Conservation (phyloP, 2,888 invertebrate species). For the Eupelmus urozonus region DNA sequence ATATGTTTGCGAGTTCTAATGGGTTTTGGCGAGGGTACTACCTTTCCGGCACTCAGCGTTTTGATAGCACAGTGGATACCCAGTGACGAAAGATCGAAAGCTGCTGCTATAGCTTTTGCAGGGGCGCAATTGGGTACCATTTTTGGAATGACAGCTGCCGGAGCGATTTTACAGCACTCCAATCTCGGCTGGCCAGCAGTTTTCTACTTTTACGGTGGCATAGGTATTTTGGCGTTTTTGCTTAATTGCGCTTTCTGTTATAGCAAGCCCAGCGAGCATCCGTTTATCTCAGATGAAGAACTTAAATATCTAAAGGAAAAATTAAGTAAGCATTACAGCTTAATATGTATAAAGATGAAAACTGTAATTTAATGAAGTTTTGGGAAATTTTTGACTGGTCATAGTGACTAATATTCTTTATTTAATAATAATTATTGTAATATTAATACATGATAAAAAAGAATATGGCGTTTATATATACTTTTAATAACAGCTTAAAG, state of each 20-base stretch:
- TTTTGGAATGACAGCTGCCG: conserved; percentile 83
- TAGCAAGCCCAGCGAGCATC: conserved; percentile 74
- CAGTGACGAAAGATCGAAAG: conserved; percentile 82
- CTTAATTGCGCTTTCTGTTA: conserved; percentile 79
- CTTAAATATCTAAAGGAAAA: conserved; percentile 68
- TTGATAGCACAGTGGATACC: conserved; percentile 90
- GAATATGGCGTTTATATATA: too few relatives aligned
- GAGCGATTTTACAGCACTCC: conserved; percentile 82
- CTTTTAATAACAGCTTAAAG: neutral
- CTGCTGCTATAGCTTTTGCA: conserved; percentile 88
- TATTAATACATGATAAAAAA: too few relatives aligned
- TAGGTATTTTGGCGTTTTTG: conserved; percentile 86
- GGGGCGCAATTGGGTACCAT: conserved; percentile 84
- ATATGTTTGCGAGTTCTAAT: conserved; percentile 87
- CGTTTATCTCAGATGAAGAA: conserved; percentile 74
- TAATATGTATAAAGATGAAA: conserved; percentile 75
- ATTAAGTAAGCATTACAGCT: conserved; percentile 31
- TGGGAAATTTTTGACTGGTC: too few relatives aligned
- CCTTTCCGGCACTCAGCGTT: conserved; percentile 90
- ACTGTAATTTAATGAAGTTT: conserved; percentile 63
- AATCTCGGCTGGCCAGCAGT: conserved; percentile 87
- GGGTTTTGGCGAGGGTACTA: conserved; percentile 91
- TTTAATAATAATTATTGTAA: neutral
- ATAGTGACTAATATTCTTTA: neutral
- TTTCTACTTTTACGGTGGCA: conserved; percentile 88